Conservation (phyloP, 2,113 vertebrate genomes). For the Hemichromis elongatus region DNA sequence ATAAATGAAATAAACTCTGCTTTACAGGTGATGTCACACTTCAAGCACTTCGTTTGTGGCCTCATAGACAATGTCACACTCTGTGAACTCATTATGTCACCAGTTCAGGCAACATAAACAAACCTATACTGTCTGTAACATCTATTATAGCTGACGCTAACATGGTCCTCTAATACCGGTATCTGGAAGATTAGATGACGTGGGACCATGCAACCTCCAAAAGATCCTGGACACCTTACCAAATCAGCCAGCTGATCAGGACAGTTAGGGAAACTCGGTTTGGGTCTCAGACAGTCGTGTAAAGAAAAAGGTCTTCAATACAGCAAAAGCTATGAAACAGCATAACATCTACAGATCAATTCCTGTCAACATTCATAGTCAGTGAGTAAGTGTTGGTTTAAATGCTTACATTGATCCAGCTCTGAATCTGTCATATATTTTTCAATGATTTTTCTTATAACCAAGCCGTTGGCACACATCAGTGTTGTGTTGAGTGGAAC, state of each 20-base stretch:
- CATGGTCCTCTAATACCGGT: not conserved
- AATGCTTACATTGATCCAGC: not conserved
- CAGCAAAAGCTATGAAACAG: not conserved
- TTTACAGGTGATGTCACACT: not conserved
- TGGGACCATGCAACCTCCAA: not conserved
- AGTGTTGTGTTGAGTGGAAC: not conserved
- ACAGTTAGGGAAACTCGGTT: not conserved
- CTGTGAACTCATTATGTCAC: not conserved
- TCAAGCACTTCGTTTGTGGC: not conserved
- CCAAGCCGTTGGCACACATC: not conserved
- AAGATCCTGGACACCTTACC: not conserved
- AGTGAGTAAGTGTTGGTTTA: not conserved
- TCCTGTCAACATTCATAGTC: not conserved
- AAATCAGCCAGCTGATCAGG: not conserved
- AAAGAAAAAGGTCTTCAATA: not conserved
- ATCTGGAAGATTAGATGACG: not conserved
- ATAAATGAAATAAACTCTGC: not conserved
- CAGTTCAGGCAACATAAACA: not conserved
- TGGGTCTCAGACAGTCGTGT: not conserved
- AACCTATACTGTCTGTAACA: not conserved
- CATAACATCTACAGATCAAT: not conserved
- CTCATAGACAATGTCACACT: not conserved
- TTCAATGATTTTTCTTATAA: not conserved
- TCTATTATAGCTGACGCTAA: not conserved
- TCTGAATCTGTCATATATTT: not conserved